Evolutionary conservation across 35 echinoderm and acorn worm species (phyloP).

Genomic region (Heliocidaris erythrogramma): DNA sequence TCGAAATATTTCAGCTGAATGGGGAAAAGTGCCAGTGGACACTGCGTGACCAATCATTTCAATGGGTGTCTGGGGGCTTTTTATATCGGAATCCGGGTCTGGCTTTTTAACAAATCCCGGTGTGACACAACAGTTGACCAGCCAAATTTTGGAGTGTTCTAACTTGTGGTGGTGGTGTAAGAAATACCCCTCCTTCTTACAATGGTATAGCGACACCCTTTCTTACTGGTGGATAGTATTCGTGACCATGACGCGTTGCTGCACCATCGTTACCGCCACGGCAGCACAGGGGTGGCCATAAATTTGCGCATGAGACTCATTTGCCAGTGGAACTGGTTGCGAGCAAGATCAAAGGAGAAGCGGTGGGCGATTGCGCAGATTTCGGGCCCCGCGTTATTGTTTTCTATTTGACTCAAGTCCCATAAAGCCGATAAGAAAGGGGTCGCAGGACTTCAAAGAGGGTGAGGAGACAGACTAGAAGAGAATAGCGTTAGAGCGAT

Average conservation of each 20-base stretch:
- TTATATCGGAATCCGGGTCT: not conserved
- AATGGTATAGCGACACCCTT: not conserved
- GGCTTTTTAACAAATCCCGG: not conserved
- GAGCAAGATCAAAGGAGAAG: constrained; percentile 40
- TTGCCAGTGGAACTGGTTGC: constrained; percentile 29
- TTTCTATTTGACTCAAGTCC: constrained; percentile 53
- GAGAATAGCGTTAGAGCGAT: constrained; percentile 20
- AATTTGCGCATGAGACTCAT: constrained; percentile 45
- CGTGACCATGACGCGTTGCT: not conserved
- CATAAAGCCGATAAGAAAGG: constrained; percentile 50
- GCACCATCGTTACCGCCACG: constrained; percentile 16
- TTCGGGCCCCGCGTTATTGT: constrained; percentile 34
- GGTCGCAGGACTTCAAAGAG: constrained; percentile 48
- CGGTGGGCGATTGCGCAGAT: constrained; percentile 13
- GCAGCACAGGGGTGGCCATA: constrained; percentile 17
- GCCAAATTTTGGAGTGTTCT: not conserved
- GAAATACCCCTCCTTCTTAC: not conserved
- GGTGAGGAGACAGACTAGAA: not conserved
- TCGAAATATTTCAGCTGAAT: not conserved
- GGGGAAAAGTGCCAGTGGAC: not conserved
- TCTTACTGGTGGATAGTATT: not conserved
- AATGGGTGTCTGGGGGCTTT: constrained; percentile 7
- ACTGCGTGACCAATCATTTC: not conserved
- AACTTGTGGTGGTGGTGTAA: not conserved
- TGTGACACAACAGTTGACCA: not conserved